These are phyloP conservation scores for Pseudonaja textilis DNA, from an alignment of 2,113 vertebrate species.

Conservation along the genomic window DNA sequence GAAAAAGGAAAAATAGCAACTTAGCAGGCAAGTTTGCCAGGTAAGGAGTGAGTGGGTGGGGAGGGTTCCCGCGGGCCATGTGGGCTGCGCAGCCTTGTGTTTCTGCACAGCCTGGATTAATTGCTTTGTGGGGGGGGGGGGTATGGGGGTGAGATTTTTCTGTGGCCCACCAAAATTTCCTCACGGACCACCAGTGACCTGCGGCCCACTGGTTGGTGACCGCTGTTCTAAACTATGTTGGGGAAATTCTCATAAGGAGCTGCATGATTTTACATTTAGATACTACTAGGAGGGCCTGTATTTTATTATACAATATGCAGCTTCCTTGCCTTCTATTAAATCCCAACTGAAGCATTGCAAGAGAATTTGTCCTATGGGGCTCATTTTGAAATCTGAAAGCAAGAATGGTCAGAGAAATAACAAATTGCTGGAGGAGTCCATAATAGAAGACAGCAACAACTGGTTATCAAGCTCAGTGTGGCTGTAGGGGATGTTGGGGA, in stretches of 20 bases:
- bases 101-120: too few species aligned
- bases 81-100: too few species aligned
- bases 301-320: not conserved
- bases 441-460: not conserved
- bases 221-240: not conserved
- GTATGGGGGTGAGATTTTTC: too few species aligned
- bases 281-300: not conserved
- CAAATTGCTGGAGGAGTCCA: not conserved
- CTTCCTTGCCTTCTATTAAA: not conserved
- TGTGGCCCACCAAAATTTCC: too few species aligned
- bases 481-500: not conserved
- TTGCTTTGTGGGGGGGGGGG: too few species aligned
- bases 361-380: not conserved
- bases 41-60: too few species aligned
- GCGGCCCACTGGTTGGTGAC: too few species aligned
- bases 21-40: too few species aligned
- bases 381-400: not conserved
- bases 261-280: not conserved
- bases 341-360: not conserved
- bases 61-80: too few species aligned
- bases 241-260: not conserved
- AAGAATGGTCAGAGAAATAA: not conserved
- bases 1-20: too few species aligned
- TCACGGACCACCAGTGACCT: too few species aligned
- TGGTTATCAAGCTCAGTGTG: not conserved